phyloP scores from a whole-genome alignment of 2,888 invertebrate species.

The Sminthurides aquaticus region DNA sequence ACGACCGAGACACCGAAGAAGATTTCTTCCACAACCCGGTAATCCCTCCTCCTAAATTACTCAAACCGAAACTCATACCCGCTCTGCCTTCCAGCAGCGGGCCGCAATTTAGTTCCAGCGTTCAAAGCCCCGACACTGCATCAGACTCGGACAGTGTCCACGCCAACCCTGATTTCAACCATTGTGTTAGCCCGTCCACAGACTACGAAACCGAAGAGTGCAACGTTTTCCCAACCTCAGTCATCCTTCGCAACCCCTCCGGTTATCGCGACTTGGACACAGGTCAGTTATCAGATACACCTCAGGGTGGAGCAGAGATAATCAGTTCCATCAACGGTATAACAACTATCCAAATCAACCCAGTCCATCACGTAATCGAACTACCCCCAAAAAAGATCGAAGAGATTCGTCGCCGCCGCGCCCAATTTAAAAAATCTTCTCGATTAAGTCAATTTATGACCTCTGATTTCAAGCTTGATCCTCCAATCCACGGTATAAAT shows the following conservation, averaged over 20 bases:
- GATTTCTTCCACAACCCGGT: neutral
- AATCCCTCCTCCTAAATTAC: neutral
- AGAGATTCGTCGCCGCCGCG: slow-evolving; percentile 29
- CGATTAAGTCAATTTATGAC: slow-evolving; percentile 39
- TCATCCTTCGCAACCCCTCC: neutral
- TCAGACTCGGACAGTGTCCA: neutral
- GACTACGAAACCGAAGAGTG: neutral
- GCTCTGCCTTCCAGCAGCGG: no score
- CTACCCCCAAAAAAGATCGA: slow-evolving; percentile 33
- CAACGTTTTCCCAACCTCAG: neutral
- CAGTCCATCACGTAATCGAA: slow-evolving; percentile 38
- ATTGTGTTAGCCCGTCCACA: neutral
- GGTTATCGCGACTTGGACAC: no score
- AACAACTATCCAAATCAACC: slow-evolving; percentile 28
- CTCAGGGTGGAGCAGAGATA: neutral
- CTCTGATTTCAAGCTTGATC: slow-evolving; percentile 32
- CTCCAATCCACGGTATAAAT: slow-evolving; percentile 12
- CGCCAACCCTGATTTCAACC: neutral
- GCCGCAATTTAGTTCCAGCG: neutral
- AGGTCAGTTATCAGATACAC: neutral
- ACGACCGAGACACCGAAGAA: neutral
- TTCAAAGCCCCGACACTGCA: neutral
- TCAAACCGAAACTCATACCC: no score
- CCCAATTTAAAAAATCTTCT: slow-evolving; percentile 34
- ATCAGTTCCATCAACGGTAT: slow-evolving; percentile 20